Evolutionary conservation across 2,113 vertebrate genomes (phyloP).

Genomic region (Erinaceus europaeus): DNA sequence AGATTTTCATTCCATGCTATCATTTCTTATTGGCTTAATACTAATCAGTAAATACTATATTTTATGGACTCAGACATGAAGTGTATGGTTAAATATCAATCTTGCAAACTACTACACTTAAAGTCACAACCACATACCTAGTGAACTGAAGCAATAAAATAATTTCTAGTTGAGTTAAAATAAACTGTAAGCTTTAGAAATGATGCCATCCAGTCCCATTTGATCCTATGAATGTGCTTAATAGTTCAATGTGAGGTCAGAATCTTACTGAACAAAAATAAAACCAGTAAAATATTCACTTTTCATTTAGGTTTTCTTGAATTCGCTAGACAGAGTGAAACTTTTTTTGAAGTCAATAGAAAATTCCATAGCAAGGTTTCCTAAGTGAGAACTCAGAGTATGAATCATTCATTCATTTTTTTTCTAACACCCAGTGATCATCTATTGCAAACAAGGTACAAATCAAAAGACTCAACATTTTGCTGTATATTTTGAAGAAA

Average conservation of each 20-base stretch:
- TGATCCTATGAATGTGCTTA: background rate
- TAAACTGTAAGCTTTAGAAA: slow-evolving; percentile 2
- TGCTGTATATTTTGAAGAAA: background rate
- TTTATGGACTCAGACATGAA: slow-evolving; percentile 74
- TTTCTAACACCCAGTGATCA: background rate
- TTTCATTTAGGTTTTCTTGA: background rate
- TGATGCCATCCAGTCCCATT: background rate
- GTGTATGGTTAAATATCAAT: slow-evolving; percentile 77
- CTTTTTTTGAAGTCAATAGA: slow-evolving; percentile 1
- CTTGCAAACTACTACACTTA: slow-evolving; percentile 68
- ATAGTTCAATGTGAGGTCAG: background rate
- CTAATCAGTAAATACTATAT: slow-evolving; percentile 71
- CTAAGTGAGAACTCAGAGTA: background rate
- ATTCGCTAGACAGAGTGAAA: background rate
- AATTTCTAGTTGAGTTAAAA: slow-evolving; percentile 40
- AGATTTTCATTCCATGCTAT: slow-evolving; percentile 66
- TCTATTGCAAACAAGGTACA: background rate
- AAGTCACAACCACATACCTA: slow-evolving; percentile 46
- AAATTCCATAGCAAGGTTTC: background rate
- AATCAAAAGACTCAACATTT: background rate
- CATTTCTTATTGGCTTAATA: slow-evolving; percentile 73
- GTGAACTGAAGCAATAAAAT: slow-evolving; percentile 27
- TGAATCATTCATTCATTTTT: background rate
- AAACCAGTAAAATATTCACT: background rate
- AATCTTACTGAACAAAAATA: background rate